These are phyloP conservation scores for Falco berigora DNA, from an alignment of 2,797 vertebrate species.

Conservation along the genomic window DNA sequence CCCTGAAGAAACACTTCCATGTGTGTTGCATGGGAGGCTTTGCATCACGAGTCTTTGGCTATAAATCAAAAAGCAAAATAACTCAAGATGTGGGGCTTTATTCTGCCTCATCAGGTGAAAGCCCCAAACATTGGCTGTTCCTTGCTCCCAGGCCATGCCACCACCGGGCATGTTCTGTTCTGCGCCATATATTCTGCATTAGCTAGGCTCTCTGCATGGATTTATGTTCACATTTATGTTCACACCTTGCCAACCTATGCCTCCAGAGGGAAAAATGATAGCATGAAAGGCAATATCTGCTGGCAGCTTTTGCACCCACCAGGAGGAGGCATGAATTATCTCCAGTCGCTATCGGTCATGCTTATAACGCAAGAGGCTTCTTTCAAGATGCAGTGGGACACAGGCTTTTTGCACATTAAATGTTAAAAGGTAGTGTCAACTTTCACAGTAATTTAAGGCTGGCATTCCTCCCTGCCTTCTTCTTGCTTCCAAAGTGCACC, in stretches of 20 bases:
- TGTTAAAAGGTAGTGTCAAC: constrained; percentile 13
- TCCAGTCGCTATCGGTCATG: not conserved
- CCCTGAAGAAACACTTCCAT: not conserved
- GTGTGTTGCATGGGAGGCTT: not conserved
- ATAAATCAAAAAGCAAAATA: not conserved
- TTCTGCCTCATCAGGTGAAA: not conserved
- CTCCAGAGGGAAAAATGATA: not conserved
- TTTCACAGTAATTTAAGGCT: constrained; percentile 28
- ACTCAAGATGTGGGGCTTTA: not conserved
- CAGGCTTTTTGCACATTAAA: not conserved
- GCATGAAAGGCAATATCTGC: not conserved
- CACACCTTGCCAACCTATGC: not conserved
- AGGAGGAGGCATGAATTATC: not conserved
- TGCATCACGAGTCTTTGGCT: not conserved
- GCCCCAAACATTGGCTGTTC: not conserved
- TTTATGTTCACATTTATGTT: not conserved
- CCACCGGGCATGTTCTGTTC: not conserved
- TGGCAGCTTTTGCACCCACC: not conserved
- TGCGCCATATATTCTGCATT: not conserved
- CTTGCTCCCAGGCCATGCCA: not conserved
- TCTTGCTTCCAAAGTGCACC: not conserved
- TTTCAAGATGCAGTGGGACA: not conserved
- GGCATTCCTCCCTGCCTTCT: not conserved
- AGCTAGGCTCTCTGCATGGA: not conserved
- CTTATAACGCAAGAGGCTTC: not conserved